These are phyloP conservation scores for Rhinophrynus dorsalis DNA, from an alignment of 2,797 vertebrate species.

Conservation along the genomic window DNA sequence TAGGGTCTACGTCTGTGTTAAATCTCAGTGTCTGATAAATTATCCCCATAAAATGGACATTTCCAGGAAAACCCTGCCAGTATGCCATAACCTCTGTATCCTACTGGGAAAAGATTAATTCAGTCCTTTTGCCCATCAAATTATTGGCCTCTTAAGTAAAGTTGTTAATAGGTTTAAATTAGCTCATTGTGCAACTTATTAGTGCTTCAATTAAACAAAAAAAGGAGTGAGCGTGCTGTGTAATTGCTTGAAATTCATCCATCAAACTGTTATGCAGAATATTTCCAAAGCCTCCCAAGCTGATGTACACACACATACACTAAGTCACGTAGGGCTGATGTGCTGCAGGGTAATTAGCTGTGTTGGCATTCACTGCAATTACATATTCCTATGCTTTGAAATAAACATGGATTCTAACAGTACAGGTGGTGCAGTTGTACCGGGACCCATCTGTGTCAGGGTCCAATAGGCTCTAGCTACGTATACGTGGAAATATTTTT, in stretches of 20 bases:
- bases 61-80: slow-evolving; percentile 32
- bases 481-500: too few relatives aligned
- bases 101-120: slow-evolving; percentile 45
- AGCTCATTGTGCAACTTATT: slow-evolving; percentile 45
- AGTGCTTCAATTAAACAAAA: slow-evolving; percentile 44
- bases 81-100: slow-evolving; percentile 33
- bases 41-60: slow-evolving; percentile 20
- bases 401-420: slow-evolving; percentile 1
- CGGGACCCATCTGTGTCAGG: too few relatives aligned
- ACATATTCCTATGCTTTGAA: not conserved
- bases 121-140: slow-evolving; percentile 44
- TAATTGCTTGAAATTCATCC: slow-evolving; percentile 47
- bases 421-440: too few relatives aligned
- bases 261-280: slow-evolving; percentile 33
- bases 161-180: slow-evolving; percentile 47
- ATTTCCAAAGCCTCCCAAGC: slow-evolving; percentile 34
- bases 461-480: too few relatives aligned
- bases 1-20: too few relatives aligned
- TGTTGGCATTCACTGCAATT: slow-evolving; percentile 12
- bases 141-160: slow-evolving; percentile 45
- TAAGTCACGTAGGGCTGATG: slow-evolving; percentile 26
- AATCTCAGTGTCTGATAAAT: slow-evolving; percentile 11
- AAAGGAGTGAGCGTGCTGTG: slow-evolving; percentile 33
- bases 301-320: slow-evolving; percentile 27
- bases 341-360: slow-evolving; percentile 25